Evolutionary conservation across 2,113 vertebrate genomes (phyloP).

Genomic region (Sinocyclocheilus anophthalmus): DNA sequence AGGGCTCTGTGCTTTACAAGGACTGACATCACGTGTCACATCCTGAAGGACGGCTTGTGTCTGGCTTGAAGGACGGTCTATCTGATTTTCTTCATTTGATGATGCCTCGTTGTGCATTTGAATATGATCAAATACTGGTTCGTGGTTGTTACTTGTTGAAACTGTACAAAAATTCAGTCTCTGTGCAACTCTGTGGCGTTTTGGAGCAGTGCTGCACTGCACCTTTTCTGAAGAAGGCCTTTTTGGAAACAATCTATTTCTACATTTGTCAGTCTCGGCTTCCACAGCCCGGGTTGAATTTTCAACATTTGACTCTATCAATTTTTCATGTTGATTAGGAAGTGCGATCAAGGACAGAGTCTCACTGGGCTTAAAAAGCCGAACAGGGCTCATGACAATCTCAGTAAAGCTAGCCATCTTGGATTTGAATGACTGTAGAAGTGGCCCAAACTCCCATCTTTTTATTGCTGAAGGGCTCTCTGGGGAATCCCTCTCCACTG

Average conservation of each 20-base stretch:
- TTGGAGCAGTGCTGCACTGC: background rate
- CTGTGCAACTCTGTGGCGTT: conserved; percentile 33
- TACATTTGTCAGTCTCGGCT: background rate
- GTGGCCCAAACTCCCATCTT: conserved; percentile 82
- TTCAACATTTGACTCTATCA: background rate
- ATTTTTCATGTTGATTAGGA: background rate
- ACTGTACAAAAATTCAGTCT: conserved; percentile 58
- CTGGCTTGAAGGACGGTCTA: background rate
- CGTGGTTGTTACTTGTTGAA: background rate
- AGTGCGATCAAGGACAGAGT: conserved; percentile 28
- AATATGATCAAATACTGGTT: conserved; percentile 8
- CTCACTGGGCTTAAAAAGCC: conserved; percentile 68
- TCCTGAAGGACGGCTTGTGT: conserved; percentile 8
- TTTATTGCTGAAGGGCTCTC: conserved; percentile 59
- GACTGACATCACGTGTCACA: background rate
- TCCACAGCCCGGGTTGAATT: background rate
- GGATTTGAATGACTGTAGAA: conserved; percentile 83
- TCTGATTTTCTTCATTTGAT: background rate
- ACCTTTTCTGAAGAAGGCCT: conserved; percentile 1
- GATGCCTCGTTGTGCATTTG: background rate
- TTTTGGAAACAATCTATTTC: background rate
- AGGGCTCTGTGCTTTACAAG: background rate
- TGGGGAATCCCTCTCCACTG: conserved; percentile 14
- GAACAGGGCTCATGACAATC: conserved; percentile 85
- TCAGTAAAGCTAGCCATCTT: conserved; percentile 89